These are phyloP conservation scores for Melanaphis sacchari DNA, from an alignment of 1,140 invertebrate genomes.

Conservation along the genomic window DNA sequence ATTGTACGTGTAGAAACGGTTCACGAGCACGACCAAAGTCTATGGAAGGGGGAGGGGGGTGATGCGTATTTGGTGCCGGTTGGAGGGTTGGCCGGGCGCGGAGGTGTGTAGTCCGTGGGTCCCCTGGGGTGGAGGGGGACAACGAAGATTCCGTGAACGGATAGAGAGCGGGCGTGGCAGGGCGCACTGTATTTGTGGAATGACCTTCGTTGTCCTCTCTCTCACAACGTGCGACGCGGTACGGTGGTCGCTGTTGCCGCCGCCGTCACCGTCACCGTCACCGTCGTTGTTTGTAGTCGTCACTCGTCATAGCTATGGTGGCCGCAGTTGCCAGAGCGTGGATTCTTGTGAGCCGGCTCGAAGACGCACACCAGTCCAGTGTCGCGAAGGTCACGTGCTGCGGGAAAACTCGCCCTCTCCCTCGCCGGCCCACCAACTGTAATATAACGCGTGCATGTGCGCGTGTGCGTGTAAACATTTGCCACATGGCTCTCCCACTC, in stretches of 20 bases:
- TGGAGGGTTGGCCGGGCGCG: neutral
- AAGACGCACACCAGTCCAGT: slow-evolving; percentile 29
- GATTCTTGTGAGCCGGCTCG: slow-evolving; percentile 7
- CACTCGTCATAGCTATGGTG: too few relatives aligned
- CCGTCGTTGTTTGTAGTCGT: neutral
- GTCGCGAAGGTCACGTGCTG: slow-evolving; percentile 54
- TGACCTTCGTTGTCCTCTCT: slow-evolving; percentile 57
- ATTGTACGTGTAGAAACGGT: neutral
- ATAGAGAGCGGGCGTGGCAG: slow-evolving; percentile 57
- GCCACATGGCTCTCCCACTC: slow-evolving; percentile 53
- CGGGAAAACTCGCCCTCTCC: slow-evolving; percentile 48
- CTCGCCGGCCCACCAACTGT: neutral
- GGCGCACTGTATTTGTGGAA: slow-evolving; percentile 56
- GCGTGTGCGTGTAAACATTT: slow-evolving; percentile 45
- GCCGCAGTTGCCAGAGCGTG: slow-evolving; percentile 35
- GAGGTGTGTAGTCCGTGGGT: neutral
- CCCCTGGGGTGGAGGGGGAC: neutral
- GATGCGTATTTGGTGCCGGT: neutral
- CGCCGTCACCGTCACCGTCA: neutral
- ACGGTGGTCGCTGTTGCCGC: slow-evolving; percentile 10
- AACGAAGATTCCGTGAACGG: slow-evolving; percentile 55
- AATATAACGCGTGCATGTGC: neutral
- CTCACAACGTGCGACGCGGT: slow-evolving; percentile 29
- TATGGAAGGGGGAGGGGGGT: neutral
- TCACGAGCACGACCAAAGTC: neutral